Evolutionary conservation across 2,113 vertebrate species (phyloP).

Genomic region (Mobula birostris): DNA sequence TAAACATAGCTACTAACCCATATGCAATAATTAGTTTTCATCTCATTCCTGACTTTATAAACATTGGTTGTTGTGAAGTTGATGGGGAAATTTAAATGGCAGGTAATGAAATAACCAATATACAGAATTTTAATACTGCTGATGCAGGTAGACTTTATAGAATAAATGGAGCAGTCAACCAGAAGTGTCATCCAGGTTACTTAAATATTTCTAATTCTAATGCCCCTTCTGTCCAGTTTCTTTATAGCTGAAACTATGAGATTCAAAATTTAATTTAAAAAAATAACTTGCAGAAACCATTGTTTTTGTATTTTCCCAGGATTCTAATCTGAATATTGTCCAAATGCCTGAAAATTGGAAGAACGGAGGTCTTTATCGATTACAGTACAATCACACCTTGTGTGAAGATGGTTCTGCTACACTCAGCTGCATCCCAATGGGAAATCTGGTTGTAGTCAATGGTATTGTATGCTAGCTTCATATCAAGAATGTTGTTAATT

Average conservation of each 20-base stretch:
- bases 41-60: neutral
- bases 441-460: constrained; percentile 68
- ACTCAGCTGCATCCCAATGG: constrained; percentile 76
- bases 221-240: neutral
- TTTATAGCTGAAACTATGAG: neutral
- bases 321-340: constrained; percentile 53
- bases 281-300: neutral
- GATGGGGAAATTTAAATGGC: neutral
- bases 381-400: constrained; percentile 76
- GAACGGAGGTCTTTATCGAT: constrained; percentile 60
- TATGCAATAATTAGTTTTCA: neutral
- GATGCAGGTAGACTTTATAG: neutral
- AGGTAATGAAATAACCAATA: neutral
- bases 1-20: neutral
- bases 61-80: neutral
- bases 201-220: neutral
- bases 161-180: neutral
- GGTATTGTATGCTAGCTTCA: constrained; percentile 51
- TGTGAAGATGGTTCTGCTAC: constrained; percentile 64
- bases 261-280: neutral
- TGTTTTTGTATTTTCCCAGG: constrained; percentile 46
- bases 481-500: neutral
- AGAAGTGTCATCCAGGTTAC: neutral
- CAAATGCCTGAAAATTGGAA: constrained; percentile 81
- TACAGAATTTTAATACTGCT: neutral